These are phyloP conservation scores for Phengaris arion DNA, from an alignment of 2,888 invertebrate species.

Conservation along the genomic window DNA sequence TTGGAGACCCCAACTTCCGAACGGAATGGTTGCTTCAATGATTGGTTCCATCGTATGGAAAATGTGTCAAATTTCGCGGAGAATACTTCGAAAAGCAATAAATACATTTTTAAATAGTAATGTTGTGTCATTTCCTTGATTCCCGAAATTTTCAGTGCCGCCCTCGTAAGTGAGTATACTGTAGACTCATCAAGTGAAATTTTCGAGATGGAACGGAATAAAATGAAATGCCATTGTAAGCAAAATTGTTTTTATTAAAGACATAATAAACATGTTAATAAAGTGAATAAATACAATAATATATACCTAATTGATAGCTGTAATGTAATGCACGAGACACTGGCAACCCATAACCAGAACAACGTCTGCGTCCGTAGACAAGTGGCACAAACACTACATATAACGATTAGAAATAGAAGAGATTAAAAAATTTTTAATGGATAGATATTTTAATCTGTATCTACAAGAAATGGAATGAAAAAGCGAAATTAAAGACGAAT, in stretches of 20 bases:
- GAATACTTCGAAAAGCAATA: too few relatives aligned
- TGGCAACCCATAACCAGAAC: conserved; percentile 54
- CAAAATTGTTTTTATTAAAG: conserved; percentile 76
- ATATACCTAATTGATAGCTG: conserved; percentile 56
- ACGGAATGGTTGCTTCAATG: too few relatives aligned
- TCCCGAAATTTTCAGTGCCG: too few relatives aligned
- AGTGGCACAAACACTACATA: background rate
- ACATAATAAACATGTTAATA: conserved; percentile 79
- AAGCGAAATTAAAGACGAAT: background rate
- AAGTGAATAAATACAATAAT: conserved; percentile 77
- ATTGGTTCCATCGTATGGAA: too few relatives aligned
- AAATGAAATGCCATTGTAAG: conserved; percentile 53
- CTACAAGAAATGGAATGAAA: background rate
- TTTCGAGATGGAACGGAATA: background rate
- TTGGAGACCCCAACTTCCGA: too few relatives aligned
- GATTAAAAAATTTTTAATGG: background rate
- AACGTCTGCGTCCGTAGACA: conserved; percentile 41
- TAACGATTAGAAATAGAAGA: background rate
- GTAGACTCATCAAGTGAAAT: too few relatives aligned
- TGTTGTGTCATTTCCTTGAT: too few relatives aligned
- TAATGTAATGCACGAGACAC: conserved; percentile 60
- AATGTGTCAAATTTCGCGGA: too few relatives aligned
- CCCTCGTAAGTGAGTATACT: too few relatives aligned
- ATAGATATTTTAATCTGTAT: background rate
- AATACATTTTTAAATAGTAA: too few relatives aligned